phyloP scores from a whole-genome alignment of 2,888 invertebrate species.

The Nipponacmea schrenckii region DNA sequence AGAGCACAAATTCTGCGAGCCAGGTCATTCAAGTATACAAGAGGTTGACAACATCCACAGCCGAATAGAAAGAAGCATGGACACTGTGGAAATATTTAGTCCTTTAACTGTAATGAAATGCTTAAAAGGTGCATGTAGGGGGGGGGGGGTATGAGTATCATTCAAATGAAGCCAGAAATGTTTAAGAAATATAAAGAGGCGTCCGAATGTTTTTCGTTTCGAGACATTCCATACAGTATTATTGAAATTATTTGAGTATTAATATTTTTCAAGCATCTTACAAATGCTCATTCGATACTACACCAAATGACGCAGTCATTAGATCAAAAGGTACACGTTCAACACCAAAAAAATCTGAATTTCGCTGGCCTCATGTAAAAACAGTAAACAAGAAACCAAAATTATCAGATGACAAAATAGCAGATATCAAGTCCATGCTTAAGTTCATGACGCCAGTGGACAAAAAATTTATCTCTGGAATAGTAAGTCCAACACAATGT shows the following conservation, averaged over 20 bases:
- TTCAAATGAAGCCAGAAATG: slow-evolving; percentile 21
- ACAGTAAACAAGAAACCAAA: not conserved
- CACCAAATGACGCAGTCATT: slow-evolving; percentile 29
- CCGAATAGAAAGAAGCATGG: not conserved
- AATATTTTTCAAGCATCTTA: slow-evolving; percentile 2
- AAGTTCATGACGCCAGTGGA: slow-evolving; percentile 16
- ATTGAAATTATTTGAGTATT: not conserved
- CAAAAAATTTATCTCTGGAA: not conserved
- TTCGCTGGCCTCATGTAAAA: not conserved
- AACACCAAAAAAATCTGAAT: too few relatives aligned
- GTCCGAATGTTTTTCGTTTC: slow-evolving; percentile 15
- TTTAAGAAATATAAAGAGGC: slow-evolving; percentile 26
- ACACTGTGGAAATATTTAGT: not conserved
- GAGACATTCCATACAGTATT: slow-evolving; percentile 24
- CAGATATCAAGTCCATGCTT: slow-evolving; percentile 14
- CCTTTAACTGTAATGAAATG: not conserved
- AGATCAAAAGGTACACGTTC: slow-evolving; percentile 5
- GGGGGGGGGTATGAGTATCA: not conserved
- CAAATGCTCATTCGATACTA: slow-evolving; percentile 13
- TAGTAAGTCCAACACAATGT: too few relatives aligned
- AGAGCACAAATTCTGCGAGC: not conserved
- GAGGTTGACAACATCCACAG: not conserved
- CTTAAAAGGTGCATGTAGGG: not conserved
- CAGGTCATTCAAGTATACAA: not conserved
- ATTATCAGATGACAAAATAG: slow-evolving; percentile 10